A percentile compares a stretch with the other conserved stretches of the same genome.
Conservation (phyloP, 2,888 invertebrate species). For the Leucoptera coffeella region DNA sequence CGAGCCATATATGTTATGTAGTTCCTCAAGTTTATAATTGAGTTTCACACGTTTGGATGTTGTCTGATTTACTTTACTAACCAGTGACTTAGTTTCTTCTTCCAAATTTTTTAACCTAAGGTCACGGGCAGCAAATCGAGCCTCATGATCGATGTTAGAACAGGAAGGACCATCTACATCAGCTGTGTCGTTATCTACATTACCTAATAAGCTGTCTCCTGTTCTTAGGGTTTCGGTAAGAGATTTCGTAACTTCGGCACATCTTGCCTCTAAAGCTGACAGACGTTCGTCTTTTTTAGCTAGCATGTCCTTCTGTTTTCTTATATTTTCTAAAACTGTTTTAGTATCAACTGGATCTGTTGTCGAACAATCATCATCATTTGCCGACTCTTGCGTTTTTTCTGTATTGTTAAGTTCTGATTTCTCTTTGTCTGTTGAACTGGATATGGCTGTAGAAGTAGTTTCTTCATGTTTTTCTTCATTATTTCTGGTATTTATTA, state of each 20-base stretch:
- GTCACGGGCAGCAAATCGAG: conserved; percentile 60
- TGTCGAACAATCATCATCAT: neutral
- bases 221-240: conserved; percentile 13
- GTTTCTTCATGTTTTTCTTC: neutral
- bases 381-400: too few species aligned
- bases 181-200: neutral
- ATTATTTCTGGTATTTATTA: neutral
- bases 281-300: conserved; percentile 16
- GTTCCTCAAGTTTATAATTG: conserved; percentile 64
- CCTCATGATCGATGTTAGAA: conserved; percentile 40
- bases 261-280: conserved; percentile 14
- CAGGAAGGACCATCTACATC: too few species aligned
- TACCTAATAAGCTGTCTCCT: conserved; percentile 8
- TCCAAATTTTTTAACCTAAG: conserved; percentile 65
- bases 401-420: too few species aligned
- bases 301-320: conserved; percentile 15
- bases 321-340: conserved; percentile 11
- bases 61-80: conserved; percentile 69
- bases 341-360: conserved; percentile 5
- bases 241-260: conserved; percentile 15
- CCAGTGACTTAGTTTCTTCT: conserved; percentile 73
- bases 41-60: conserved; percentile 65
- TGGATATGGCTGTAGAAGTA: too few species aligned
- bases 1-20: conserved; percentile 67
- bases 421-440: too few species aligned